Conservation (phyloP, 2,797 vertebrate species). For the Delichon dasypus region DNA sequence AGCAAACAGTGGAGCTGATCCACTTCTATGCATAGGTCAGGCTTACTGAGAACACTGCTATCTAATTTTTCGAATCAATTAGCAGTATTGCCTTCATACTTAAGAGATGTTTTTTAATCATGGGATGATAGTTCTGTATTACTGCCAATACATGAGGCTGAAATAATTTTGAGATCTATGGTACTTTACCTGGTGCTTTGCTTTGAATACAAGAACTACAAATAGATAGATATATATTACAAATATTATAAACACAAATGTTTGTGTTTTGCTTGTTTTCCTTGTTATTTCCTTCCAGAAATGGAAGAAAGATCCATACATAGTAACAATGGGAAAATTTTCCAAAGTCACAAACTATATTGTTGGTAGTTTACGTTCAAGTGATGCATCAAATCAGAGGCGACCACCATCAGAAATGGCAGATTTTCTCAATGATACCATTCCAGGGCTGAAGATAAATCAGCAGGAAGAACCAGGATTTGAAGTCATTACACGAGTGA, state of each 20-base stretch:
- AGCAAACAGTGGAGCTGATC: conserved; percentile 34
- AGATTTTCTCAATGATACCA: conserved; percentile 87
- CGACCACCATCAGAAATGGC: conserved; percentile 91
- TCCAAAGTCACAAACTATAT: conserved; percentile 96
- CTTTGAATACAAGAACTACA: not conserved
- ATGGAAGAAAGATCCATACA: conserved; percentile 88
- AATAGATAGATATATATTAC: not conserved
- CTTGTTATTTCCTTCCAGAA: conserved; percentile 82
- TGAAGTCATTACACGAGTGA: conserved; percentile 95
- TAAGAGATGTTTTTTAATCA: not conserved
- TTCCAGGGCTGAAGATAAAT: conserved; percentile 93
- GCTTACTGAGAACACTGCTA: not conserved
- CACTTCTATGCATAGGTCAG: not conserved
- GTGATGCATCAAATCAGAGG: conserved; percentile 81
- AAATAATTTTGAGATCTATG: not conserved
- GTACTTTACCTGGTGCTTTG: not conserved
- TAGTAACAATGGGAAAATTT: conserved; percentile 88
- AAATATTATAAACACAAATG: not conserved
- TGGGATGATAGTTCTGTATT: not conserved
- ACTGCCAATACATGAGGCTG: not conserved
- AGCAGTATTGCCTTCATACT: not conserved
- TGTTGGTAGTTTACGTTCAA: conserved; percentile 85
- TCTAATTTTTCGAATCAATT: conserved; percentile 1
- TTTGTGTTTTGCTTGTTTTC: conserved; percentile 39
- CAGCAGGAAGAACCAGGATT: conserved; percentile 95